Conservation (phyloP, 2,113 vertebrate genomes). For the Tetraodon nigroviridis region DNA sequence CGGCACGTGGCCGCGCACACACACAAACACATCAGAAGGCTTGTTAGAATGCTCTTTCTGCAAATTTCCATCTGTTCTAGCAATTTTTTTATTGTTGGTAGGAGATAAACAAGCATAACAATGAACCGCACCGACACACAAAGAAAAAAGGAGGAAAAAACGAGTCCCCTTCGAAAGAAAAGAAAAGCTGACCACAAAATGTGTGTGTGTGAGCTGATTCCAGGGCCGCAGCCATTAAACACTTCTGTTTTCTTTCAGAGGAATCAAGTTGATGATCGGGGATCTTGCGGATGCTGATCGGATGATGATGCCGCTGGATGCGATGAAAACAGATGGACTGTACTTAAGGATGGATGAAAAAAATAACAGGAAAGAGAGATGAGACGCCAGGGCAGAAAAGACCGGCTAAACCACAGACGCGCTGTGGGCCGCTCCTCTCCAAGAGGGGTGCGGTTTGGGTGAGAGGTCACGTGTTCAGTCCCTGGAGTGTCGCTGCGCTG, state of each 20-base stretch:
- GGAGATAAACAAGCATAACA: too few relatives aligned
- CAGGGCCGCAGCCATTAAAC: neutral
- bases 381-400: constrained; percentile 6
- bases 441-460: constrained; percentile 33
- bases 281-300: constrained; percentile 1
- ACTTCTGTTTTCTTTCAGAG: neutral
- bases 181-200: neutral
- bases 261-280: neutral
- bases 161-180: neutral
- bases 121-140: neutral
- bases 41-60: too few relatives aligned
- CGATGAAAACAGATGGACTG: constrained; percentile 5
- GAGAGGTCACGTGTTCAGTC: constrained; percentile 53
- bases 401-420: constrained; percentile 7
- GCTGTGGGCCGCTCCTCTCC: constrained; percentile 31
- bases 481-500: constrained; percentile 43
- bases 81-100: constrained; percentile 1
- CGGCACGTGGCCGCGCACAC: too few relatives aligned
- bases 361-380: constrained; percentile 2
- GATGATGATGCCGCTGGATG: constrained; percentile 7
- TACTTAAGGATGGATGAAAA: neutral
- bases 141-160: too few relatives aligned
- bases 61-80: constrained; percentile 1
- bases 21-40: too few relatives aligned
- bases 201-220: neutral